Base-by-base conservation (phyloP, 2,888 invertebrate species). In the Bugulina stolonifera region DNA sequence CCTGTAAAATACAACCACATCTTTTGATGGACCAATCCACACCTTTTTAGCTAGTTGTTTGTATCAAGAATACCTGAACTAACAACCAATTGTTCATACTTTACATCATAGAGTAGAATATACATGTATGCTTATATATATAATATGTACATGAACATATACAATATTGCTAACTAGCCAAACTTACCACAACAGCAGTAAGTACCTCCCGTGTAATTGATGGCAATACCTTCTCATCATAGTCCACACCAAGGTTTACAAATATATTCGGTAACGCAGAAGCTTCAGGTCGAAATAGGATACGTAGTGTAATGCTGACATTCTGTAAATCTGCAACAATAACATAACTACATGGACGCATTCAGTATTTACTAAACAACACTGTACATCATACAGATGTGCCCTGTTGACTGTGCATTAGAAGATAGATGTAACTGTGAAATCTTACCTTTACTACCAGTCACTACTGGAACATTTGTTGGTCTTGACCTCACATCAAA, bases 151-250 rank as follows among this genome's bases (percentile, higher is more conserved):
- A n/a, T n/a, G n/a, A n/a, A n/a, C n/a, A n/a, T n/a, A n/a, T n/a
- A n/a, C n/a, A n/a, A n/a, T n/a, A n/a, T n/a, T n/a, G n/a, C n/a
- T n/a, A 55, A 23, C 5, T n/a, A 55, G 10, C 22, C 3, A 64
- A 29, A 10, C 64, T 79, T 82, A 89, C 89, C 43, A 99, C 98
- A 71, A 98, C 97, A 72, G 98, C 93, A 86, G 99, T 99, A 72
- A 99, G 86, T 22, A 99, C 98, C 90, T 99, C 99, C 80, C 94
- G 91, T 18, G 97, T 97, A 85, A 99, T 99, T 1, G 99, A 99
- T 3, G 99, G 99, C 75, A 99, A 86, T 52, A 99, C 98, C 85
- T 99, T 89, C 85, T 99, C 99, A 85, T 99, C 99, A 81, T 99
- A 99, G 86, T 99, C 99, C 76, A 92, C 88, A 75, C 99, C 99